Percentiles rank a stretch among this genome's conserved stretches.
These are phyloP conservation scores for Hydrozoanthus gracilis DNA, from an alignment of 92 coral and sea anemone species.

Conservation along the genomic window DNA sequence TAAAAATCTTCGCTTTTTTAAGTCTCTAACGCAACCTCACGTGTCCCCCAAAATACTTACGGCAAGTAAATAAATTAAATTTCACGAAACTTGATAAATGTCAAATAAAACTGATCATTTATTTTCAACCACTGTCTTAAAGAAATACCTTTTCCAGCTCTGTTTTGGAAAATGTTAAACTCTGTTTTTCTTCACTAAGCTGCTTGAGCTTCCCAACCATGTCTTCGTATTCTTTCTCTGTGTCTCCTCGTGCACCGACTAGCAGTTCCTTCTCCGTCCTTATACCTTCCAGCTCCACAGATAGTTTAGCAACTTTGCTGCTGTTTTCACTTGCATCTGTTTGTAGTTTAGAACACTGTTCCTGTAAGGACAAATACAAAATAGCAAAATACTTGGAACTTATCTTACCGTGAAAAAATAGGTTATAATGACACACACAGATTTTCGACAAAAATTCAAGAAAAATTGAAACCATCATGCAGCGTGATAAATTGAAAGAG, in stretches of 20 bases:
- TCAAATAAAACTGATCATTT: no score
- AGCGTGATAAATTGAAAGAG: no score
- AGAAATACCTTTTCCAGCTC: conserved; percentile 57
- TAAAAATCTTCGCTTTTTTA: no score
- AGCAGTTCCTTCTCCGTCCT: conserved; percentile 66
- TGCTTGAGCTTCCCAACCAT: conserved; percentile 63
- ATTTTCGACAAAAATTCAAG: no score
- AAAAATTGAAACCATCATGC: no score
- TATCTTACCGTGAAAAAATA: no score
- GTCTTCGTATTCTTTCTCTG: conserved; percentile 70
- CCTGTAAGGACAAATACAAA: conserved; percentile 41
- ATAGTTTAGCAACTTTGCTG: conserved; percentile 61
- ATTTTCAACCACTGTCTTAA: no score
- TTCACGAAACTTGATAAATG: no score
- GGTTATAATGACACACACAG: no score
- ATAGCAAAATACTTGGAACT: not conserved
- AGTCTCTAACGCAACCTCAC: no score
- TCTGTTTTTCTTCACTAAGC: conserved; percentile 63
- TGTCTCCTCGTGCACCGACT: conserved; percentile 67
- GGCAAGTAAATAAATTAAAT: no score
- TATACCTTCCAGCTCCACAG: conserved; percentile 67
- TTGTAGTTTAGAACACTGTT: conserved; percentile 57
- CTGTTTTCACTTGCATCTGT: conserved; percentile 65
- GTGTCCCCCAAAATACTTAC: no score
- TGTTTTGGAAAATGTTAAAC: conserved; percentile 50